Conservation (phyloP, 2,113 vertebrate species). For the Labeo catla region DNA sequence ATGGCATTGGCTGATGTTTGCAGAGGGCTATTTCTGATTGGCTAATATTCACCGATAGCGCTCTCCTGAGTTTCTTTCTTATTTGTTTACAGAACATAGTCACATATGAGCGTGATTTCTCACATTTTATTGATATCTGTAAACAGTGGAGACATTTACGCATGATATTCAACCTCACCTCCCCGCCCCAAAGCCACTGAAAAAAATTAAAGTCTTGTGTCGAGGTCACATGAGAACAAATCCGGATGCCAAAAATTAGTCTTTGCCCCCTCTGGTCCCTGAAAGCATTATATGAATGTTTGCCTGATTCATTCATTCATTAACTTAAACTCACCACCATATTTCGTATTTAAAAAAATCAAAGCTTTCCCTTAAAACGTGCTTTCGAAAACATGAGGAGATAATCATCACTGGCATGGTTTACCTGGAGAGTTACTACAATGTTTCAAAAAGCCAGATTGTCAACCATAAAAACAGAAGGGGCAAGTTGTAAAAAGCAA, state of each 20-base stretch:
- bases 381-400: background rate
- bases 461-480: too few species aligned
- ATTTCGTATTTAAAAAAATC: background rate
- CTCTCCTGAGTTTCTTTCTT: background rate
- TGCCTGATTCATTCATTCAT: constrained; percentile 23
- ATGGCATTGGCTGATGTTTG: background rate
- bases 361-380: background rate
- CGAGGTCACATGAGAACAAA: background rate
- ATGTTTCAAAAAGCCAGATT: background rate
- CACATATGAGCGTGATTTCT: background rate
- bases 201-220: background rate
- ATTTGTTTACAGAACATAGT: background rate
- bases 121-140: background rate
- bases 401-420: background rate
- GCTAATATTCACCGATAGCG: background rate
- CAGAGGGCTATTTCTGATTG: background rate
- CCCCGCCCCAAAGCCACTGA: background rate
- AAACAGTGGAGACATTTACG: background rate
- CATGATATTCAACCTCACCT: background rate
- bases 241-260: too few species aligned
- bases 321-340: background rate
- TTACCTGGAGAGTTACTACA: background rate
- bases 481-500: background rate
- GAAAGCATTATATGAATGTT: background rate
- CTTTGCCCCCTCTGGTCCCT: constrained; percentile 15